Conservation (phyloP, 2,113 vertebrate species). For the Prunella fulvescens region DNA sequence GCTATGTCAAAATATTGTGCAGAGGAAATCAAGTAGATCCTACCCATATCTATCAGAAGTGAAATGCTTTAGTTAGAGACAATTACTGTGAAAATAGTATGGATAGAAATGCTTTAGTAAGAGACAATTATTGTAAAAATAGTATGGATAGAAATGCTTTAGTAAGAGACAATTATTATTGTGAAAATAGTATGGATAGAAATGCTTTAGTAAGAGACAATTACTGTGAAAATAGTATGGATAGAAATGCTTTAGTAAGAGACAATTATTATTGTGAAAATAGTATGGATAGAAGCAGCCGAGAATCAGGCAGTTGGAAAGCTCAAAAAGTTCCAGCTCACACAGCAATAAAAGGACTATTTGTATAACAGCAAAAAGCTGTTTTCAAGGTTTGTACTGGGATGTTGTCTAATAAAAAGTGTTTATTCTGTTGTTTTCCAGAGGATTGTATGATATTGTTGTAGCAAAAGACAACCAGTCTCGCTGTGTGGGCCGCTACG, state of each 20-base stretch:
- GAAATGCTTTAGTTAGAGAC: background rate
- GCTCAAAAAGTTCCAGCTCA: background rate
- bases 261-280: background rate
- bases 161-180: background rate
- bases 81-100: background rate
- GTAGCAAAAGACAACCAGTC: conserved; percentile 83
- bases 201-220: background rate
- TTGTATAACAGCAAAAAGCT: background rate
- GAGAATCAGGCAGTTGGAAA: background rate
- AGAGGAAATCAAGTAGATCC: background rate
- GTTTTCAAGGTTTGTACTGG: background rate
- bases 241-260: background rate
- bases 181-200: background rate
- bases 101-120: background rate
- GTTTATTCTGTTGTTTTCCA: conserved; percentile 62
- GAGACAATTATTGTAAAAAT: background rate
- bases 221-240: background rate
- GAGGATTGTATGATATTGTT: conserved; percentile 91
- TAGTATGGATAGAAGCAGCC: background rate
- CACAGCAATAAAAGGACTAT: background rate
- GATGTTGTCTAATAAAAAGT: conserved; percentile 28
- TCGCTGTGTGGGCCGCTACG: conserved; percentile 88
- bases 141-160: background rate
- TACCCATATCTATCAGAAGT: background rate
- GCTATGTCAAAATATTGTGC: background rate